phyloP scores from a whole-genome alignment of 2,113 vertebrate species.

The Leptobrachium ailaonicum region DNA sequence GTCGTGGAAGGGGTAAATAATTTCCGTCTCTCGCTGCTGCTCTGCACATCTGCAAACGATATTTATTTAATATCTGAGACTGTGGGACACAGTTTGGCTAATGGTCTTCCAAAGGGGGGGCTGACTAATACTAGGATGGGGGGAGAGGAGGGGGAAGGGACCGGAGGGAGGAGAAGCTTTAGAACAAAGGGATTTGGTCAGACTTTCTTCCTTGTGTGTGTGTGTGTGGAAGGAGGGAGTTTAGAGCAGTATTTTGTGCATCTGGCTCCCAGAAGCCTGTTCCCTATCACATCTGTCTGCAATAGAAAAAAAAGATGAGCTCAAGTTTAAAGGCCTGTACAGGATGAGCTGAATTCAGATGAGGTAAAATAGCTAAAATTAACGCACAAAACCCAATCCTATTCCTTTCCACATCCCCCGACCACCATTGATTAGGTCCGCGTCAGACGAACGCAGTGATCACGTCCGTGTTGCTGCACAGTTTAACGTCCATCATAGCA shows the following conservation, averaged over 20 bases:
- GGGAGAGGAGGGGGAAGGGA: neutral
- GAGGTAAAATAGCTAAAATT: neutral
- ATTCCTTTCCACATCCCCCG: no score
- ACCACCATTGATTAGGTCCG: no score
- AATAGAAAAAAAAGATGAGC: constrained; percentile 4
- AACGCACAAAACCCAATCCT: no score
- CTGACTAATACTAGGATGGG: constrained; percentile 1
- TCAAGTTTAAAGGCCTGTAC: neutral
- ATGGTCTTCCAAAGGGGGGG: constrained; percentile 49
- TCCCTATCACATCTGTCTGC: constrained; percentile 11
- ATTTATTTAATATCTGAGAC: constrained; percentile 63
- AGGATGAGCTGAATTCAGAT: constrained; percentile 4
- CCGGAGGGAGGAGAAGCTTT: neutral
- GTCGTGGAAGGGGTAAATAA: constrained; percentile 58
- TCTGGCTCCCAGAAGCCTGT: constrained; percentile 38
- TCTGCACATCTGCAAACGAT: constrained; percentile 69
- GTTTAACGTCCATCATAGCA: no score
- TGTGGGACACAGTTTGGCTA: constrained; percentile 63
- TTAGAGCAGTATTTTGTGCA: constrained; percentile 11
- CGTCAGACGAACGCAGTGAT: no score
- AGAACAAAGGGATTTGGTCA: constrained; percentile 4
- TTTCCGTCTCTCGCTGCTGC: constrained; percentile 55
- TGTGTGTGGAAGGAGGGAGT: constrained; percentile 23
- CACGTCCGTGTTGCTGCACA: no score
- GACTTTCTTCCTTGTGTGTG: neutral